phyloP scores from a whole-genome alignment of 2,888 invertebrate genomes.

The Lasius fuliginosus region DNA sequence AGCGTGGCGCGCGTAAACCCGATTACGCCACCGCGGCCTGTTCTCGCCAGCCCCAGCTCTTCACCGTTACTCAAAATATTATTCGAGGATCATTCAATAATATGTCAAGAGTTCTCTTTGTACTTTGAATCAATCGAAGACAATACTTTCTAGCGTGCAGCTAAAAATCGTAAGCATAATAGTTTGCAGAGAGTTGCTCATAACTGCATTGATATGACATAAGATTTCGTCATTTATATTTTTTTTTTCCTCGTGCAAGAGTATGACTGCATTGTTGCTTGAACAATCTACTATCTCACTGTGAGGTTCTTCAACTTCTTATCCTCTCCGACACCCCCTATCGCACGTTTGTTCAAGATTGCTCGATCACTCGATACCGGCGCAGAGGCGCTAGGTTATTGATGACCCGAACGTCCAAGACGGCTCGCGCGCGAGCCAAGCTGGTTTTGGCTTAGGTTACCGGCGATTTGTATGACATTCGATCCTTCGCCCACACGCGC shows the following conservation, averaged over 20 bases:
- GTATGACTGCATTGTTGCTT: not conserved
- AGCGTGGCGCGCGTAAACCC: conserved; percentile 45
- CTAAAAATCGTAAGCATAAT: not conserved
- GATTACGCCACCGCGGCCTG: conserved; percentile 45
- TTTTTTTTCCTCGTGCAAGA: not conserved
- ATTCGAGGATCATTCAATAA: conserved; percentile 16
- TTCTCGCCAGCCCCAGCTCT: conserved; percentile 13
- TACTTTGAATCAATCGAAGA: not conserved
- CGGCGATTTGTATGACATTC: conserved; percentile 85
- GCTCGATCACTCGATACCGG: conserved; percentile 72
- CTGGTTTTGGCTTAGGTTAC: conserved; percentile 84
- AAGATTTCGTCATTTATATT: not conserved
- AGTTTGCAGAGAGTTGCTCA: not conserved
- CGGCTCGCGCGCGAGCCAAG: conserved; percentile 71
- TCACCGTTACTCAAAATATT: conserved; percentile 31
- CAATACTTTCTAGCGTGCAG: not conserved
- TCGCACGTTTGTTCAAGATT: conserved; percentile 70
- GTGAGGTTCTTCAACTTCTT: conserved; percentile 38
- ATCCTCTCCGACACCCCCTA: conserved; percentile 37
- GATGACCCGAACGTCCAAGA: conserved; percentile 74
- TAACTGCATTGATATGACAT: not conserved
- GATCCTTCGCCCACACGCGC: conserved; percentile 82
- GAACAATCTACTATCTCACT: conserved; percentile 18
- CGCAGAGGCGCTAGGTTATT: conserved; percentile 77
- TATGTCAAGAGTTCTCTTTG: conserved; percentile 9